Evolutionary conservation across 2,797 vertebrate genomes (phyloP), one percentile per base, ranked within the genome.

Genomic region (Meriones psammophilus): DNA sequence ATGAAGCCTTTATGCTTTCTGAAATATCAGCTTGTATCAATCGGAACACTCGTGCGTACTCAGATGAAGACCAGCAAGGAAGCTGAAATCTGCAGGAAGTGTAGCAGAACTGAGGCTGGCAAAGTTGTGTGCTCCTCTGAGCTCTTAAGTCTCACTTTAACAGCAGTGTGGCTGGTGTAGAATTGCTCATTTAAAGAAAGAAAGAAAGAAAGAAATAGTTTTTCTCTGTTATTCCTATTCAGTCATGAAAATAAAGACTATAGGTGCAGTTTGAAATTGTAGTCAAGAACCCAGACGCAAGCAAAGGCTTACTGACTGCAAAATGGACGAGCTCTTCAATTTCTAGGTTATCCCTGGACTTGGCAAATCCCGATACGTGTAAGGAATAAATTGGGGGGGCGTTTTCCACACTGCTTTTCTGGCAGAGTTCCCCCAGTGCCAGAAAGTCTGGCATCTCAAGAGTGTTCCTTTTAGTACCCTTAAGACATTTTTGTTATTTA

Each of bases 211-310:
- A 15, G 62, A 93, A 76, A 87, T 39, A 4, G 5, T 95, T 91
- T 92, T 74, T 4, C 26, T 91, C 62, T 91, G 58, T 36, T 88
- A 46, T 85, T 86, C 14, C 17, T 89, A 3, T 18, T 90, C 58
- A 42, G 13, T 56, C 46, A 74, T 92, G 42, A 84, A 64, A 94
- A 91, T 64, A 86, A 92, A 95, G 96, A 74, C 18, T n/a, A 50
- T 73, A 33, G 15, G 58, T 4, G 24, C 73, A 64, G 46, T 87
- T 73, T 85, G 76, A 89, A 33, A 71, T 46, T 39, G 79, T 56
- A 84, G 54, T 62, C 26, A 88, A 77, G 62, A 88, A 14, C 64
- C 9, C 68, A 80, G 88, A 74, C 60, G 77, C 46, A 66, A 83
- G 69, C 66, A 54, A 39, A 39, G 39, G 39, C 39, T 39, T 2